A percentile compares a stretch with the other conserved stretches of the same genome.
These are phyloP conservation scores for Pempheris klunzingeri DNA, from an alignment of 2,797 vertebrate genomes.

Conservation along the genomic window DNA sequence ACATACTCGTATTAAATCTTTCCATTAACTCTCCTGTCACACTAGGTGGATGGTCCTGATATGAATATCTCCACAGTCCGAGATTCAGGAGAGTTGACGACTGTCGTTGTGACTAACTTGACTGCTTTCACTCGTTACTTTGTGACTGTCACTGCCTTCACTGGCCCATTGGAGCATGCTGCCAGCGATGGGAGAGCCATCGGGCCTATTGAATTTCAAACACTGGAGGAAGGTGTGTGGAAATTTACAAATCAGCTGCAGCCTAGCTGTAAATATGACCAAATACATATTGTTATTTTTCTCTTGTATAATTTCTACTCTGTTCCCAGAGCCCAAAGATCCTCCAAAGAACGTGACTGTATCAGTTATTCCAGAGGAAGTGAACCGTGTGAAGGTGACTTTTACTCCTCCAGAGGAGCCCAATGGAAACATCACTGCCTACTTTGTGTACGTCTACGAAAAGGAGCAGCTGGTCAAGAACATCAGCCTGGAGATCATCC, in stretches of 20 bases:
- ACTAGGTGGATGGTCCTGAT: slow-evolving; percentile 87
- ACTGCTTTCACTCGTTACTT: slow-evolving; percentile 92
- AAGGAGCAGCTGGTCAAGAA: slow-evolving; percentile 87
- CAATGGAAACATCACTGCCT: slow-evolving; percentile 94
- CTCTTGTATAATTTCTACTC: slow-evolving; percentile 8
- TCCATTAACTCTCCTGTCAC: slow-evolving; percentile 32
- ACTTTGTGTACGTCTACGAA: slow-evolving; percentile 90
- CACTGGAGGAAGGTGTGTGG: slow-evolving; percentile 91
- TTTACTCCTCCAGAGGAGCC: slow-evolving; percentile 93
- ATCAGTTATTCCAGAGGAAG: slow-evolving; percentile 90
- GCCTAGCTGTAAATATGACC: not conserved
- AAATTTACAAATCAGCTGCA: not conserved
- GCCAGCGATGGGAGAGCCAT: slow-evolving; percentile 89
- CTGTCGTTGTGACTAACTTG: slow-evolving; percentile 89
- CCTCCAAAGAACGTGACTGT: slow-evolving; percentile 94
- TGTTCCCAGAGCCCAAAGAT: slow-evolving; percentile 90
- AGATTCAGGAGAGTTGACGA: slow-evolving; percentile 85
- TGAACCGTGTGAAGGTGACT: slow-evolving; percentile 91
- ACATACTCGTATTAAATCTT: slow-evolving; percentile 1
- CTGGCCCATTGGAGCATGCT: slow-evolving; percentile 85
- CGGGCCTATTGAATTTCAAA: slow-evolving; percentile 85
- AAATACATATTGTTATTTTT: not conserved
- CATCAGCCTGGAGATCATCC: slow-evolving; percentile 87
- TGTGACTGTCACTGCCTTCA: slow-evolving; percentile 92
- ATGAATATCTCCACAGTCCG: slow-evolving; percentile 87